phyloP scores from a whole-genome alignment of 2,888 invertebrate genomes.

The Latheticus oryzae region DNA sequence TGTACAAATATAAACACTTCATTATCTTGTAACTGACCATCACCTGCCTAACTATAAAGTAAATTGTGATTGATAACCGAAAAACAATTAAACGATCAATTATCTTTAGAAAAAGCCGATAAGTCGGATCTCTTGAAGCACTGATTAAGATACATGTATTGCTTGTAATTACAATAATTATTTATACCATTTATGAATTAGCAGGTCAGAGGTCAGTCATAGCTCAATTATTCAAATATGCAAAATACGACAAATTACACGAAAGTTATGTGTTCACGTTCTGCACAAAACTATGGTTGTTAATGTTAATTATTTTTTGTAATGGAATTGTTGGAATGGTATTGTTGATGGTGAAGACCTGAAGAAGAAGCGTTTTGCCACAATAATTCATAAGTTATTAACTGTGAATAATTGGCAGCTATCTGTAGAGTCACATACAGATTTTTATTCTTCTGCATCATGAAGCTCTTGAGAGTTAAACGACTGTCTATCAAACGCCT shows the following conservation, averaged over 20 bases:
- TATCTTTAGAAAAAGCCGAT: background rate
- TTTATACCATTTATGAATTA: conserved; percentile 41
- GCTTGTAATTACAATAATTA: conserved; percentile 43
- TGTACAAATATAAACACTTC: too few relatives aligned
- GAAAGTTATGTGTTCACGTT: conserved; percentile 31
- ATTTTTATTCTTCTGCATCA: too few relatives aligned
- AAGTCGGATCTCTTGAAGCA: conserved; percentile 2
- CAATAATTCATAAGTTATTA: conserved; percentile 41
- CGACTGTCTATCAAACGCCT: conserved; percentile 42
- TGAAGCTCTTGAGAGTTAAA: conserved; percentile 32
- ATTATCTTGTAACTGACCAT: too few relatives aligned
- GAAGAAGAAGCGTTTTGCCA: conserved; percentile 21
- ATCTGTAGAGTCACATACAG: conserved; percentile 40
- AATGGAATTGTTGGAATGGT: conserved; percentile 7
- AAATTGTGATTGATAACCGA: too few relatives aligned
- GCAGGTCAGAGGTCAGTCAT: conserved; percentile 39
- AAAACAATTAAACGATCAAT: conserved; percentile 12
- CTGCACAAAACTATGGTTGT: conserved; percentile 15
- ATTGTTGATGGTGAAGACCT: background rate
- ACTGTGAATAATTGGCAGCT: conserved; percentile 42
- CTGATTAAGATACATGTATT: conserved; percentile 32
- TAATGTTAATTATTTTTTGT: conserved; percentile 23
- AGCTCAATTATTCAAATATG: conserved; percentile 44
- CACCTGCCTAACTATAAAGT: too few relatives aligned
- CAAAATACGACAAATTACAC: conserved; percentile 37